Percentiles rank a stretch among this genome's conserved stretches.
phyloP scores from a whole-genome alignment of 1,140 invertebrate species.

The Ips nitidus region DNA sequence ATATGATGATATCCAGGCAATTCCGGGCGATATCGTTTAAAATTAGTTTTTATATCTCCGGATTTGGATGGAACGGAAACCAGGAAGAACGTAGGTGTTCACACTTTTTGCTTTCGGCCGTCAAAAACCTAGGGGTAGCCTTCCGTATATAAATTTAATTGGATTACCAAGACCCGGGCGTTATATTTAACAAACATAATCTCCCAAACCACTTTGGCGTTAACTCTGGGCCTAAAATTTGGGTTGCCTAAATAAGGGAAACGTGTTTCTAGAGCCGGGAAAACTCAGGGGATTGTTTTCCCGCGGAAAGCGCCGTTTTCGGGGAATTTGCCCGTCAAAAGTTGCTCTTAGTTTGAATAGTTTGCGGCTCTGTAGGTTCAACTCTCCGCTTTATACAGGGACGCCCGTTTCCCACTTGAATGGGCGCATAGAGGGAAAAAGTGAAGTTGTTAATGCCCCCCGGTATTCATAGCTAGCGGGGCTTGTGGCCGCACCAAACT shows the following conservation, averaged over 20 bases:
- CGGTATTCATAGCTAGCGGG: too few species aligned
- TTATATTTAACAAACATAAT: constrained; percentile 31
- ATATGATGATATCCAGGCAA: constrained; percentile 40
- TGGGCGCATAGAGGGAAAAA: background rate
- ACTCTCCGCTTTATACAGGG: background rate
- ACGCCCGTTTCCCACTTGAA: background rate
- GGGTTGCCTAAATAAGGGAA: constrained; percentile 29
- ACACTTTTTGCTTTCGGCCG: background rate
- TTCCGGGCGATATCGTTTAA: constrained; percentile 34
- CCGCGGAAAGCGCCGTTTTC: constrained; percentile 21
- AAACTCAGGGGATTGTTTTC: constrained; percentile 29
- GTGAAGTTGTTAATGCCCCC: too few species aligned
- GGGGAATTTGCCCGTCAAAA: constrained; percentile 32
- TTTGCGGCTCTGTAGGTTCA: constrained; percentile 19
- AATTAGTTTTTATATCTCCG: constrained; percentile 34
- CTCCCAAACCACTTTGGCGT: constrained; percentile 26
- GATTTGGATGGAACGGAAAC: constrained; percentile 16
- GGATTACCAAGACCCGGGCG: constrained; percentile 14
- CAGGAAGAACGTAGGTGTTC: constrained; percentile 1
- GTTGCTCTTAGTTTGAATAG: constrained; percentile 28
- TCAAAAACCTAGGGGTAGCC: background rate
- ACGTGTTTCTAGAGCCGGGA: constrained; percentile 21
- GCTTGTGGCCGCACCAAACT: background rate
- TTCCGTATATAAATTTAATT: constrained; percentile 22
- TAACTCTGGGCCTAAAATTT: constrained; percentile 23